Conservation (phyloP, 2,797 vertebrate species). For the Bryconaethiops microstoma region DNA sequence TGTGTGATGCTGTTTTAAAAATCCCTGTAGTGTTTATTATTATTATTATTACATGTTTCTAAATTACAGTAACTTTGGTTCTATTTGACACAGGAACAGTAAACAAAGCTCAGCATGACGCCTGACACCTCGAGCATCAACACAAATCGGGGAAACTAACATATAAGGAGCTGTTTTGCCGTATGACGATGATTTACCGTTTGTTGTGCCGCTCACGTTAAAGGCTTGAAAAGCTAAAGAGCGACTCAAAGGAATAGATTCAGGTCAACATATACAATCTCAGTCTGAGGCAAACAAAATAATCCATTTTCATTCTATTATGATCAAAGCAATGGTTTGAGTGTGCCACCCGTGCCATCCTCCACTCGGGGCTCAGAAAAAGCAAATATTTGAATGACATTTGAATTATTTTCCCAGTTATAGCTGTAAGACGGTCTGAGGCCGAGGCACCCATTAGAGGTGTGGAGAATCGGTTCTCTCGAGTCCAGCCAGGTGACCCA, state of each 20-base stretch:
- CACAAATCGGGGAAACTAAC: too few relatives aligned
- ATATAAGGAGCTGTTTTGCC: too few relatives aligned
- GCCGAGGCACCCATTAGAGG: slow-evolving; percentile 24
- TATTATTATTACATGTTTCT: too few relatives aligned
- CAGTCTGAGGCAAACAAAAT: not conserved
- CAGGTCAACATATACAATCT: slow-evolving; percentile 16
- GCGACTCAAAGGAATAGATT: not conserved
- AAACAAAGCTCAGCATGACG: too few relatives aligned
- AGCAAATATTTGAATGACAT: slow-evolving; percentile 34
- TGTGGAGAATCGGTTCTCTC: slow-evolving; percentile 32
- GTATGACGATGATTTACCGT: too few relatives aligned
- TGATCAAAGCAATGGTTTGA: slow-evolving; percentile 9
- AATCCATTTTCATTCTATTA: slow-evolving; percentile 24
- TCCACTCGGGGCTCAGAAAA: not conserved
- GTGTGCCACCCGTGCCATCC: not conserved
- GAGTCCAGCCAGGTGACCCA: slow-evolving; percentile 12
- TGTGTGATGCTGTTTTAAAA: too few relatives aligned
- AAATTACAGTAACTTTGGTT: too few relatives aligned
- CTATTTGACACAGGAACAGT: too few relatives aligned
- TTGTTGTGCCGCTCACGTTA: too few relatives aligned
- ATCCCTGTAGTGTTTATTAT: too few relatives aligned
- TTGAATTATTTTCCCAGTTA: slow-evolving; percentile 20
- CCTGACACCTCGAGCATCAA: too few relatives aligned
- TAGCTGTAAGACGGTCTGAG: not conserved
- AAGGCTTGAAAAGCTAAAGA: not conserved